Percentiles rank a stretch among this genome's conserved stretches.
These are phyloP conservation scores for Hydrolagus affinis DNA, from an alignment of 2,113 vertebrate species.

Conservation along the genomic window DNA sequence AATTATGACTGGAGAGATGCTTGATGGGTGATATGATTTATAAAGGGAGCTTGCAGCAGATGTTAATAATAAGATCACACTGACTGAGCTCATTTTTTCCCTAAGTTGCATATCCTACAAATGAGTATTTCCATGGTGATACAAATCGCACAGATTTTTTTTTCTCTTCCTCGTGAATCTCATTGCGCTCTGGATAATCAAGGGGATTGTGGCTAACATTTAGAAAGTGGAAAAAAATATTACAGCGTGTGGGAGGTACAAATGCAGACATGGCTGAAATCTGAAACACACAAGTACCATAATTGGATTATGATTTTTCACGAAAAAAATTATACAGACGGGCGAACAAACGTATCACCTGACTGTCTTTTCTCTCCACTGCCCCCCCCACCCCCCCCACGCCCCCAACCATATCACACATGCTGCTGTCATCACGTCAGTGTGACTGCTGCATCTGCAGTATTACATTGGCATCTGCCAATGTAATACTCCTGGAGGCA, in stretches of 20 bases:
- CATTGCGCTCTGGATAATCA: not conserved
- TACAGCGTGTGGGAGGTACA: constrained; percentile 14
- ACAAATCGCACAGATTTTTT: too few species aligned
- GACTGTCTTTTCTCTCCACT: not conserved
- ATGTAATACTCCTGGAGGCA: too few species aligned
- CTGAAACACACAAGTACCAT: not conserved
- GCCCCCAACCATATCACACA: not conserved
- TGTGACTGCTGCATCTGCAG: too few species aligned
- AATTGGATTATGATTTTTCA: constrained; percentile 31
- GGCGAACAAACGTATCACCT: not conserved
- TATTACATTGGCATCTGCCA: too few species aligned
- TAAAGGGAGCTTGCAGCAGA: not conserved
- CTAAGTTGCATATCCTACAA: not conserved
- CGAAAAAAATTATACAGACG: constrained; percentile 5
- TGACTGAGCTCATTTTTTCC: not conserved
- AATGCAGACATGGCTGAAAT: not conserved
- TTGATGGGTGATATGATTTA: not conserved
- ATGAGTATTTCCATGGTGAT: constrained; percentile 20
- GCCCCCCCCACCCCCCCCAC: not conserved
- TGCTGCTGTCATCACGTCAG: not conserved
- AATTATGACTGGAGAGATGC: not conserved
- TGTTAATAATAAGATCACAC: not conserved
- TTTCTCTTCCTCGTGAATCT: not conserved
- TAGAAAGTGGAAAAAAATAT: constrained; percentile 10
- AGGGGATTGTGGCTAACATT: not conserved